Base-by-base conservation (phyloP, 2,888 invertebrate species). In the Pollenia angustigena region DNA sequence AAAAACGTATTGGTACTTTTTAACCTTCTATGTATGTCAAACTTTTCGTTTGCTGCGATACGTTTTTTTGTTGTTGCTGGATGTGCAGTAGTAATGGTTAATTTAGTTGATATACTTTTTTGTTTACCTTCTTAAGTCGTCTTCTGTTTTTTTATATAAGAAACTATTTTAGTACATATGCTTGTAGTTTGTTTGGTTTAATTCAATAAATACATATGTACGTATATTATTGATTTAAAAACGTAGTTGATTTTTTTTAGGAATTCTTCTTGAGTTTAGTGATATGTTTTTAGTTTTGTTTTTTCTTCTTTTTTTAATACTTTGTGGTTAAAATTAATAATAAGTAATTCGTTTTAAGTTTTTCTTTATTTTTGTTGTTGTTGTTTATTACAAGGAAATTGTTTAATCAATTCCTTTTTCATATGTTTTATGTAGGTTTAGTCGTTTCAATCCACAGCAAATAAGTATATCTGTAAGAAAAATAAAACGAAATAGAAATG, bases 401-500 rank as follows among this genome's bases (percentile, higher is more conserved):
- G 18, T 11, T 68, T 16, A 14, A 72, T 56, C n/a, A 56, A 23
- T 72, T 68, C 54, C 46, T 44, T 44, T 76, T 64, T 12, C 72
- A 16, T 72, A 11, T 18, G n/a, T 48, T 9, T 60, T 52, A 44
- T 12, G 48, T 40, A 58, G 64, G 16, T 66, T 66, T 54, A n/a
- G 54, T 52, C n/a, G n/a, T 32, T 64, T 50, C n/a, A 32, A 58
- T 42, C 48, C 40, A 23, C 50, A 68, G 32, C 50, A 71, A 66
- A 46, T 62, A 85, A 64, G 62, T 50, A 82, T 86, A 68, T 71
- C 86, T 86, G 75, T 11, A 86, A 82, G 75, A 62, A 80, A 32
- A 79, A 81, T n/a, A 76, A 78, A 81, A 32, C 1, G 4, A 64
- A 75, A 69, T 60, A 54, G 18, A 48, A 60, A 9, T 23, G 18